Percentiles rank a stretch among this genome's conserved stretches.
phyloP scores from a whole-genome alignment of 2,113 vertebrate genomes.

The Eolophus roseicapilla region DNA sequence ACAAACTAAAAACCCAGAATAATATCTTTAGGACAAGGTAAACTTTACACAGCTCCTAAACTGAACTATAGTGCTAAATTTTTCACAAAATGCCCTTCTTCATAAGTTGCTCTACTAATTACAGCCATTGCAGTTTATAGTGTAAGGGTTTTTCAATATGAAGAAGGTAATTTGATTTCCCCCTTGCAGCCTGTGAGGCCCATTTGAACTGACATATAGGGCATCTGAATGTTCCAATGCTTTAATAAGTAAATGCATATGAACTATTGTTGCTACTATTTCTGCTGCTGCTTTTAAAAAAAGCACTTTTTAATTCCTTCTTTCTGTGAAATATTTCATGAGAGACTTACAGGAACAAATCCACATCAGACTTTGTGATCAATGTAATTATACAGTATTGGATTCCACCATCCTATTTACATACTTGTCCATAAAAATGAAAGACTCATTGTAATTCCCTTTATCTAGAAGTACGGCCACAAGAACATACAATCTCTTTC shows the following conservation, averaged over 20 bases:
- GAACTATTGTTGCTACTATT: not conserved
- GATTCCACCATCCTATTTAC: constrained; percentile 12
- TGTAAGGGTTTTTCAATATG: not conserved
- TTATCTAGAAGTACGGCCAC: not conserved
- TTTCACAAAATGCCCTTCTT: not conserved
- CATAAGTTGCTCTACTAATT: not conserved
- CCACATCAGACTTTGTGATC: not conserved
- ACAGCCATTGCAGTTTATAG: not conserved
- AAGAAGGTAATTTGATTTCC: not conserved
- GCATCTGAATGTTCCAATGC: not conserved
- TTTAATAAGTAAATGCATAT: not conserved
- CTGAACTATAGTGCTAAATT: not conserved
- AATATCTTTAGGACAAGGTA: not conserved
- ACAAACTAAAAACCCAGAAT: not conserved
- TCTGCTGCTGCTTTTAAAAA: not conserved
- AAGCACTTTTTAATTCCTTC: not conserved
- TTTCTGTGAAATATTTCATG: not conserved
- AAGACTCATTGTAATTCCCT: not conserved
- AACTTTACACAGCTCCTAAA: not conserved
- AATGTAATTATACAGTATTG: constrained; percentile 29
- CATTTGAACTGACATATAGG: not conserved
- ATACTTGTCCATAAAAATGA: not conserved
- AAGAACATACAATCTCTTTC: not conserved
- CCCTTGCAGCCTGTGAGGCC: not conserved
- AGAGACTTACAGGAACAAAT: not conserved